Percentiles rank a stretch among this genome's conserved stretches.
Evolutionary conservation across 2,113 vertebrate species (phyloP).

Genomic region (Rhipidura dahli): DNA sequence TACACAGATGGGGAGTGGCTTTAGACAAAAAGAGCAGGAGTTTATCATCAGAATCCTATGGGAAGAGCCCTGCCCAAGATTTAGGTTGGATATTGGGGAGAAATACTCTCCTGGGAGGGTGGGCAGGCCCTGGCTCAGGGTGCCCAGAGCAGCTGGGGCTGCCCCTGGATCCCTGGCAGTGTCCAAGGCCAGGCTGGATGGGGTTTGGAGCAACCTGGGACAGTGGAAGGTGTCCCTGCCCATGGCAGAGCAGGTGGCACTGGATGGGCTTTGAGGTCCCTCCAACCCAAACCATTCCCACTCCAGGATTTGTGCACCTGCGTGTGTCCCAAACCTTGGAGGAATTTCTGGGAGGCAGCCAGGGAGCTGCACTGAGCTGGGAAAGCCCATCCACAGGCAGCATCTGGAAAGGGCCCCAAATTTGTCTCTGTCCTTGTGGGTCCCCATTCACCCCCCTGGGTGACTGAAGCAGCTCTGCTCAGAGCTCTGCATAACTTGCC

Average conservation of each 20-base stretch:
- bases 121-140: rapidly evolving
- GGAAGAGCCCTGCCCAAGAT: neutral
- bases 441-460: neutral
- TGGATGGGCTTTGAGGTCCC: neutral
- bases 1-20: neutral
- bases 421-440: neutral
- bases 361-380: neutral
- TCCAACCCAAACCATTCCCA: neutral
- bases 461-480: neutral
- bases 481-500: conserved; percentile 22
- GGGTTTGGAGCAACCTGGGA: neutral
- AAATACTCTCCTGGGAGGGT: neutral
- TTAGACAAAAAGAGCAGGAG: neutral
- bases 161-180: neutral
- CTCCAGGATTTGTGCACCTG: neutral
- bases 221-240: neutral
- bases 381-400: neutral
- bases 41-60: rapidly evolving
- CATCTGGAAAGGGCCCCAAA: neutral
- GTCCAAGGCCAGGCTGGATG: rapidly evolving
- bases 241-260: rapidly evolving
- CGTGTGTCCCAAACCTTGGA: neutral
- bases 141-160: neutral
- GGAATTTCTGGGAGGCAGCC: neutral
- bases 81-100: neutral